Base-by-base conservation (phyloP, 2,888 invertebrate species). In the Polyploca ridens region DNA sequence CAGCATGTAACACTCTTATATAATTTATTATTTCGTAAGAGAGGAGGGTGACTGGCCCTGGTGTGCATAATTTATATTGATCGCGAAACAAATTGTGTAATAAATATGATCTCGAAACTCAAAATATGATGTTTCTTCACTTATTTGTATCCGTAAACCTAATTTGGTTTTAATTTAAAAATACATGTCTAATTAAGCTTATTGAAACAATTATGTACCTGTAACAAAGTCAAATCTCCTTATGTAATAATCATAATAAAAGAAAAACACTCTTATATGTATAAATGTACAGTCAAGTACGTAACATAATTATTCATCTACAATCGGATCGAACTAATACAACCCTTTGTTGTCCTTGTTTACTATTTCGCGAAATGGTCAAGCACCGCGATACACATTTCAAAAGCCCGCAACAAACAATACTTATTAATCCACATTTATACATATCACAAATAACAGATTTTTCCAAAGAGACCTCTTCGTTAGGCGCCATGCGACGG, bases 181-280 rank as follows among this genome's bases (percentile, higher is more conserved):
- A n/a, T 38, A 13, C 13, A 3, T 49, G 49, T 49, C 44, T 49
- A 44, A 44, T n/a, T 19, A 19, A 54, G 54, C 19, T 19, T 54
- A 54, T 54, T 54, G 19, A 19, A 54, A 54, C 54, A 54, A 54
- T 54, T 54, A 54, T 54, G 54, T 54, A 54, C 54, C 54, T 54
- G 54, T 54, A 54, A 54, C 54, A 16, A 54, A 54, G 38, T 60
- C 38, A 38, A 60, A 16, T 60, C 16, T 19, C 16, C 14, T 54
- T 10, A 5, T 13, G 13, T 7, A 41, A 49, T 16, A 16, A 16
- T 10, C 4, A 49, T 19, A 19, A 54, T 54, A 19, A 49, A 49
- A 16, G 16, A 16, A 49, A 49, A 49, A 1, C 3, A 54, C 19
- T 54, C 6, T 1, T 19, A 54, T 54, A 54, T 54, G 54, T 19